Percentiles rank a stretch among this genome's conserved stretches.
phyloP scores from a whole-genome alignment of 2,113 vertebrate genomes.

The Grammomys dolichurus region DNA sequence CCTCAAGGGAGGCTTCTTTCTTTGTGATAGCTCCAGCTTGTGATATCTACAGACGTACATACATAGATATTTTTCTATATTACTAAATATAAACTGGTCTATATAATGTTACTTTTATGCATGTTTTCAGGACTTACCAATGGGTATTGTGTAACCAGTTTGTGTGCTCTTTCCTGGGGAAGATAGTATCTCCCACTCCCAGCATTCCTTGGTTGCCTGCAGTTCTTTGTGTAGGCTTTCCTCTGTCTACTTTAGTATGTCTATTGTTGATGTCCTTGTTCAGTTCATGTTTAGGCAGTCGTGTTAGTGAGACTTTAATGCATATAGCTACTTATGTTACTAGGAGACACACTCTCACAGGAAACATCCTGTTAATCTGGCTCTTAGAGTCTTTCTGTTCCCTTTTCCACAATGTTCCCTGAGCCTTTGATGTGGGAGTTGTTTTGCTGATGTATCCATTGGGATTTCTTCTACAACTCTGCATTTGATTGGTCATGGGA shows the following conservation, averaged over 20 bases:
- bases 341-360: not conserved
- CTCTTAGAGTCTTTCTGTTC: not conserved
- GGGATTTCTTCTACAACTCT: not conserved
- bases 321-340: not conserved
- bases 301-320: not conserved
- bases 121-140: not conserved
- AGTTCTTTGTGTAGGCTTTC: not conserved
- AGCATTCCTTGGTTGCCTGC: not conserved
- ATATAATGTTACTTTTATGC: not conserved
- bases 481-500: not conserved
- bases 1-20: no score
- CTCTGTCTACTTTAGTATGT: not conserved
- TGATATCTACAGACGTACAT: not conserved
- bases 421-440: not conserved
- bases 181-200: not conserved
- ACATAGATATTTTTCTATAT: not conserved
- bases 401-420: not conserved
- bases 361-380: not conserved
- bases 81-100: not conserved
- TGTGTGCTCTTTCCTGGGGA: not conserved
- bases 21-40: no score
- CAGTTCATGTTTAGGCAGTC: not conserved
- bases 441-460: not conserved
- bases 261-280: not conserved
- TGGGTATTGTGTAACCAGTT: not conserved